Evolutionary conservation across 2,888 invertebrate species (phyloP).

Genomic region (Euclidia mi): DNA sequence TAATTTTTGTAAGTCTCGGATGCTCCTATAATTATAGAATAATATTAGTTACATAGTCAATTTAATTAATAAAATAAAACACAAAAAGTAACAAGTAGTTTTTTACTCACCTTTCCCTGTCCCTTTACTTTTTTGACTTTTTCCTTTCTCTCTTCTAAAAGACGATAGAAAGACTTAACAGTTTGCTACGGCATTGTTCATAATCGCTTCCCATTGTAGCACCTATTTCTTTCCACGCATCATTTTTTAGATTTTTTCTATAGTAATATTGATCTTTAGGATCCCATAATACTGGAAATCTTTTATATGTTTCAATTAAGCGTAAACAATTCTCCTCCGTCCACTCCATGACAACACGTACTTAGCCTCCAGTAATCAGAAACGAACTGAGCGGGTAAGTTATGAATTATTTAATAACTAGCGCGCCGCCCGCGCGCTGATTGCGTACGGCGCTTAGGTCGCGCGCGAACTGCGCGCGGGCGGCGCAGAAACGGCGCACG

Average conservation of each 20-base stretch:
- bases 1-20: too few relatives aligned
- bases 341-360: slow-evolving; percentile 12
- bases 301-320: slow-evolving; percentile 19
- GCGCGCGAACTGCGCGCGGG: slow-evolving; percentile 6
- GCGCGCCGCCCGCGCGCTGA: slow-evolving; percentile 2
- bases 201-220: too few relatives aligned
- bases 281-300: slow-evolving; percentile 18
- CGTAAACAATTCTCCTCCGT: slow-evolving; percentile 15
- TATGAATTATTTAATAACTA: background rate
- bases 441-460: slow-evolving; percentile 8
- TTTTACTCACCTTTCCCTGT: too few relatives aligned
- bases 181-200: too few relatives aligned
- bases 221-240: slow-evolving; percentile 11
- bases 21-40: too few relatives aligned
- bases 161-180: too few relatives aligned
- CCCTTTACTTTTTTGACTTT: too few relatives aligned
- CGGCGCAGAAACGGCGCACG: slow-evolving; percentile 10
- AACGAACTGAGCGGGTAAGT: background rate
- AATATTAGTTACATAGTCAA: too few relatives aligned
- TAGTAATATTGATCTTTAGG: slow-evolving; percentile 21
- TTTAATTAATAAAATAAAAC: too few relatives aligned
- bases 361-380: background rate
- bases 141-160: too few relatives aligned
- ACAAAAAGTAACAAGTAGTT: too few relatives aligned
- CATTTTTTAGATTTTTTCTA: slow-evolving; percentile 20